phyloP scores from a whole-genome alignment of 2,113 vertebrate genomes.

The Leptocoma aspasia region DNA sequence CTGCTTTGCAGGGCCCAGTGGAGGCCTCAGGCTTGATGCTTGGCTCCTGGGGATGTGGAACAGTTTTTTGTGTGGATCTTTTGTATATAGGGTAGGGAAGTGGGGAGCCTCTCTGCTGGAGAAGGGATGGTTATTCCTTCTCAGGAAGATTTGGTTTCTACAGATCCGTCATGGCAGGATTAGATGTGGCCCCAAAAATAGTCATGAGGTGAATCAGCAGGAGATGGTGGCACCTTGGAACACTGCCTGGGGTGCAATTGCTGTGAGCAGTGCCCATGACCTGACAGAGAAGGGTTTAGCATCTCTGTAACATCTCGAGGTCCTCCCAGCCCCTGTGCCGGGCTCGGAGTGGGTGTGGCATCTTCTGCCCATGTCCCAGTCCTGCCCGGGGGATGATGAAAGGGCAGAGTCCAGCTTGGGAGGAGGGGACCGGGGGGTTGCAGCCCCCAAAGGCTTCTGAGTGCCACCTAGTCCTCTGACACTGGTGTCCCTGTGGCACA shows the following conservation, averaged over 20 bases:
- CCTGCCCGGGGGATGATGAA: neutral
- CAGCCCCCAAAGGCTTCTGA: neutral
- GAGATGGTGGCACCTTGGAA: neutral
- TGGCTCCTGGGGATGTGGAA: neutral
- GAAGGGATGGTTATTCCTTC: neutral
- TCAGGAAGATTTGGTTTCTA: neutral
- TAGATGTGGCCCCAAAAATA: neutral
- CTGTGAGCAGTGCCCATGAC: accelerated
- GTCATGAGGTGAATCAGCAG: neutral
- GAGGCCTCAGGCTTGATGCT: neutral
- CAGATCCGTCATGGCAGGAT: neutral
- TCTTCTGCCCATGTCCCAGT: neutral
- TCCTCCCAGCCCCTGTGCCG: neutral
- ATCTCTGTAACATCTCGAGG: accelerated
- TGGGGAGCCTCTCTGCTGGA: neutral
- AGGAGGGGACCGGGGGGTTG: accelerated
- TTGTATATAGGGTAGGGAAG: neutral
- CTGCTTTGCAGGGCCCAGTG: neutral
- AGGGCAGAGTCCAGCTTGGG: neutral
- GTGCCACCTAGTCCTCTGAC: accelerated
- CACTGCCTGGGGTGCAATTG: neutral
- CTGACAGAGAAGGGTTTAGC: accelerated
- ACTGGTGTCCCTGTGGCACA: accelerated
- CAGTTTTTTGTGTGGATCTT: neutral
- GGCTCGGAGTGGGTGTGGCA: neutral